A percentile compares a stretch with the other conserved stretches of the same genome.
Evolutionary conservation across 2,888 invertebrate species (phyloP).

Genomic region (Tineola bisselliella): DNA sequence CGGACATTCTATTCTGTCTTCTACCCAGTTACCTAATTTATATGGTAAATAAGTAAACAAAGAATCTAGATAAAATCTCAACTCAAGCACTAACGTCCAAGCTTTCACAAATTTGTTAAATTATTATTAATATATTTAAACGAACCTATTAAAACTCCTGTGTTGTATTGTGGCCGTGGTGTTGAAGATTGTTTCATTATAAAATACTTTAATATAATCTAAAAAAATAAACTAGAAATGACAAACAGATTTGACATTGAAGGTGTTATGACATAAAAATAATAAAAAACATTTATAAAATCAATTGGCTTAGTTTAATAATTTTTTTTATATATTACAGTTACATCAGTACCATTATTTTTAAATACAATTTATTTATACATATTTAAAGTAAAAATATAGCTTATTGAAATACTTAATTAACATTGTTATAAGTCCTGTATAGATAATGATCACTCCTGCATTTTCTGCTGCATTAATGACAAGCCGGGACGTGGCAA

Average conservation of each 20-base stretch:
- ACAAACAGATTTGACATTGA: neutral
- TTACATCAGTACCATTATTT: no score
- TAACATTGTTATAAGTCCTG: neutral
- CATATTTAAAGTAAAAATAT: no score
- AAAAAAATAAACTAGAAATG: neutral
- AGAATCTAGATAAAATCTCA: no score
- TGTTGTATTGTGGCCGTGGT: constrained; percentile 26
- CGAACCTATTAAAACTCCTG: constrained; percentile 44
- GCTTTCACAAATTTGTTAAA: neutral
- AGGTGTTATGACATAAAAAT: no score
- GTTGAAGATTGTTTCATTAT: neutral
- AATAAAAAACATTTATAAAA: no score
- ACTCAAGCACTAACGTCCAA: no score
- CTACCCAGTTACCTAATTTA: constrained; percentile 52
- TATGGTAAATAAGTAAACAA: no score
- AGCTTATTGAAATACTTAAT: neutral
- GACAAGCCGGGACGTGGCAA: constrained; percentile 36
- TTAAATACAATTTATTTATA: no score
- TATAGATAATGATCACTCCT: neutral
- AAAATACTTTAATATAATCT: neutral
- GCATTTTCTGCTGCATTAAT: neutral
- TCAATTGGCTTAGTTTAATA: no score
- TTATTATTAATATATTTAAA: constrained; percentile 15
- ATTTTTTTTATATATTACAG: no score
- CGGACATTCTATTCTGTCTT: constrained; percentile 49